Percentiles rank a stretch among this genome's conserved stretches.
phyloP scores from a whole-genome alignment of 1,140 invertebrate species.

The Apis cerana region DNA sequence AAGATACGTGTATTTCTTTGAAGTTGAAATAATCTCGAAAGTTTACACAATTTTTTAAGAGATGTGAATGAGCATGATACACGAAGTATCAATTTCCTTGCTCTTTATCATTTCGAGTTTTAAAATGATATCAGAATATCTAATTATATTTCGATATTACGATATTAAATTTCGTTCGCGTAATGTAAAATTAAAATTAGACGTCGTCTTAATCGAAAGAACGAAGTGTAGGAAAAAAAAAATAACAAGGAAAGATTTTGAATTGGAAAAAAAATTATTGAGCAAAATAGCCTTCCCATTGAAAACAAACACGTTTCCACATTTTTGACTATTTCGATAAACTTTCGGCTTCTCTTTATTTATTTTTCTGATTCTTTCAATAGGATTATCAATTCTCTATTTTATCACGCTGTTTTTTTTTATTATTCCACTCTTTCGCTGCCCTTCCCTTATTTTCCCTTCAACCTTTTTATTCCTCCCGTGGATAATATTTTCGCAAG shows the following conservation, averaged over 20 bases:
- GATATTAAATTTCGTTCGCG: too few relatives aligned
- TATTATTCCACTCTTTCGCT: neutral
- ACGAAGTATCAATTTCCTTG: too few relatives aligned
- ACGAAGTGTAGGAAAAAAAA: neutral
- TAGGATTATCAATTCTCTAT: neutral
- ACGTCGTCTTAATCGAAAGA: too few relatives aligned
- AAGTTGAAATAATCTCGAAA: too few relatives aligned
- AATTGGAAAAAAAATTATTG: neutral
- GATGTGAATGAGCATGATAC: too few relatives aligned
- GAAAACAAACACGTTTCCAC: conserved; percentile 1
- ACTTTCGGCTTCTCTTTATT: conserved; percentile 1
- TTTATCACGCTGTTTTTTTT: neutral
- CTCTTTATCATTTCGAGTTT: too few relatives aligned
- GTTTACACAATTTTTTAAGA: too few relatives aligned
- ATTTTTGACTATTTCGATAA: neutral
- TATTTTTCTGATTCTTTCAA: neutral
- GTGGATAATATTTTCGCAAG: neutral
- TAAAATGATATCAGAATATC: too few relatives aligned
- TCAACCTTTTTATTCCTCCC: too few relatives aligned
- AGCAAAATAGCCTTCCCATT: neutral
- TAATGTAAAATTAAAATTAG: too few relatives aligned
- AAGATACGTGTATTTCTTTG: too few relatives aligned
- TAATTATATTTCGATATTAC: too few relatives aligned
- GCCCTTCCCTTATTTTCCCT: neutral
- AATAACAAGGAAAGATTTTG: neutral